Conservation (phyloP, 2,888 invertebrate species). For the Clanis bilineata region DNA sequence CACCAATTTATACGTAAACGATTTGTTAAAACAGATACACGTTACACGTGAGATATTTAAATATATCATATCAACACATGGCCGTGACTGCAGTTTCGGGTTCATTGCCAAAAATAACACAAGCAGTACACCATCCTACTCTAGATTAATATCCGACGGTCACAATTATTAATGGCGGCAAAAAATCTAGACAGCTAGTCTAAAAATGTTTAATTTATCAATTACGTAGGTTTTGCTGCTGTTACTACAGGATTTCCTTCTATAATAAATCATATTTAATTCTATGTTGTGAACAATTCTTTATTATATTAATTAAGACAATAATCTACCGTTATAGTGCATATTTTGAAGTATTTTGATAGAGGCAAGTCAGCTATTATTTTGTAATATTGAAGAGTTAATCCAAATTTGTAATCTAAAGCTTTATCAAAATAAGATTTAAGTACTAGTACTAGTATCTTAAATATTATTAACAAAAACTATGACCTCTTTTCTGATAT, state of each 20-base stretch:
- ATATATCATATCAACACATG: slow-evolving; percentile 13
- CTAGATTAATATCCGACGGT: slow-evolving; percentile 1
- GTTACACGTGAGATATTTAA: slow-evolving; percentile 14
- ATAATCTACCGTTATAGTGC: not conserved
- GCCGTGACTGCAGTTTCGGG: slow-evolving; percentile 36
- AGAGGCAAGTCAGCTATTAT: no score
- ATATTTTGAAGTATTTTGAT: not conserved
- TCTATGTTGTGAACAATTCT: not conserved
- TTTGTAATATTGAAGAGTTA: no score
- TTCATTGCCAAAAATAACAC: slow-evolving; percentile 55
- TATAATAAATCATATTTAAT: not conserved
- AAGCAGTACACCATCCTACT: not conserved
- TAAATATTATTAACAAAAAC: no score
- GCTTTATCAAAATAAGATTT: no score
- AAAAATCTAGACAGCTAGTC: not conserved
- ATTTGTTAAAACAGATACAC: not conserved
- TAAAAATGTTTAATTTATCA: slow-evolving; percentile 4
- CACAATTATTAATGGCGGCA: slow-evolving; percentile 4
- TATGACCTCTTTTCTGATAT: no score
- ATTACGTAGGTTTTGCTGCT: not conserved
- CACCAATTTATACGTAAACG: not conserved
- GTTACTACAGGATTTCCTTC: not conserved
- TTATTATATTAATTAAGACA: not conserved
- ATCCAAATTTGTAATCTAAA: no score
- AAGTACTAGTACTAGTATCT: no score